These are phyloP conservation scores for Xenentodon cancila DNA, from an alignment of 2,797 vertebrate species.

Conservation along the genomic window DNA sequence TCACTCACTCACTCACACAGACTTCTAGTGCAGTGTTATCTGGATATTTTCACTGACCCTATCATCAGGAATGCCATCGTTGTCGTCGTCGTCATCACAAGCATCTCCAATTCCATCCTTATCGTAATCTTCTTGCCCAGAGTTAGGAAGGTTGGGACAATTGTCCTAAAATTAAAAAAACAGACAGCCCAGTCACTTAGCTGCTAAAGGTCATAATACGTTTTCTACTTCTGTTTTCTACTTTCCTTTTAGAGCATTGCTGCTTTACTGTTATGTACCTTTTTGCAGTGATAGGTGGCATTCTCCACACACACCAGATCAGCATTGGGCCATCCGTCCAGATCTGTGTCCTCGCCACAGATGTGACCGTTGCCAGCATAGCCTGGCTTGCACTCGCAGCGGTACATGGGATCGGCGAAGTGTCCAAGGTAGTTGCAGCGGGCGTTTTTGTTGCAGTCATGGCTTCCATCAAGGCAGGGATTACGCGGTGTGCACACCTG, in stretches of 20 bases:
- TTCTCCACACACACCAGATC: constrained; percentile 95
- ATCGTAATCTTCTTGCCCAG: constrained; percentile 97
- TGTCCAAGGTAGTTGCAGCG: constrained; percentile 98
- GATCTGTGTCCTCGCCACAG: constrained; percentile 96
- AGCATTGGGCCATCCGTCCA: constrained; percentile 97
- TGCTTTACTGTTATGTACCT: constrained; percentile 76
- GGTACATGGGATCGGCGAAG: constrained; percentile 95
- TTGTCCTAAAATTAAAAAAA: constrained; percentile 87
- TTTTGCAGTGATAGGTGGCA: constrained; percentile 98
- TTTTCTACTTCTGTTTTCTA: too few species aligned
- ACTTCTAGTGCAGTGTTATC: background rate
- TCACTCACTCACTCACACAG: too few species aligned
- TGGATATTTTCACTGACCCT: constrained; percentile 80
- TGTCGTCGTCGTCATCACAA: constrained; percentile 94
- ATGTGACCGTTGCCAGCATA: constrained; percentile 98
- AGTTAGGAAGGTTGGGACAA: constrained; percentile 97
- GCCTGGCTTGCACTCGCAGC: constrained; percentile 96
- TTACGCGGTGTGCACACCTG: constrained; percentile 96
- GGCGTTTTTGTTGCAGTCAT: constrained; percentile 96
- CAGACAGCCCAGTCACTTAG: constrained; percentile 7
- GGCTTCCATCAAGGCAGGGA: constrained; percentile 94
- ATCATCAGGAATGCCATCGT: constrained; percentile 93
- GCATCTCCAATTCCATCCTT: constrained; percentile 96
- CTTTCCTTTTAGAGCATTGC: background rate
- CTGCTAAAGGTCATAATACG: background rate